phyloP scores from a whole-genome alignment of 2,888 invertebrate species.

The Beris morrisii region DNA sequence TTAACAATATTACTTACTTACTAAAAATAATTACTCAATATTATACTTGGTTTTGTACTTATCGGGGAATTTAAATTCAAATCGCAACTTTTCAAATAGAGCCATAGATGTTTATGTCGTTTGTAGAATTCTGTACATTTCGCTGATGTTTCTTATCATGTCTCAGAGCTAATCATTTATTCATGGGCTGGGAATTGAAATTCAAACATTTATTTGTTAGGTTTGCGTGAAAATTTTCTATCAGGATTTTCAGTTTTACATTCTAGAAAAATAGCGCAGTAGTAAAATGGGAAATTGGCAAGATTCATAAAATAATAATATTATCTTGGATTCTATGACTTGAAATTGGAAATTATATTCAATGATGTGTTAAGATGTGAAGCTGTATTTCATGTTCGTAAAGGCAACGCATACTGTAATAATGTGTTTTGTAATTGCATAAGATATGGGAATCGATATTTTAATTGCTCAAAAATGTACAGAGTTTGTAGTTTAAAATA shows the following conservation, averaged over 20 bases:
- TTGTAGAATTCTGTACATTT: too few relatives aligned
- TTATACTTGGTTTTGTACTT: too few relatives aligned
- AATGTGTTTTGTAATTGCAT: constrained; percentile 1
- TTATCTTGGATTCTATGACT: constrained; percentile 12
- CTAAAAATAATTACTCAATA: too few relatives aligned
- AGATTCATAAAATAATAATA: constrained; percentile 25
- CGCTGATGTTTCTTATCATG: constrained; percentile 16
- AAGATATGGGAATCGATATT: too few relatives aligned
- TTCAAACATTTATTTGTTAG: constrained; percentile 33
- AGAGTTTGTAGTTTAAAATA: too few relatives aligned
- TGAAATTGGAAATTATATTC: constrained; percentile 17
- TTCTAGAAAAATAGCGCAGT: not conserved
- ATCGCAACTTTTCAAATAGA: too few relatives aligned
- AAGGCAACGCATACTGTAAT: not conserved
- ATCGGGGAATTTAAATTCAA: too few relatives aligned
- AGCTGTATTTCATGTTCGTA: not conserved
- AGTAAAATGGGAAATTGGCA: constrained; percentile 24
- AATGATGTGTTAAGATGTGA: constrained; percentile 18
- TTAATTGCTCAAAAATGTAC: too few relatives aligned
- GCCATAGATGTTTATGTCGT: too few relatives aligned
- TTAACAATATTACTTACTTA: too few relatives aligned
- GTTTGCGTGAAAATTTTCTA: constrained; percentile 28
- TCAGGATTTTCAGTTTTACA: constrained; percentile 25
- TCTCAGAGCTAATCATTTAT: constrained; percentile 33
- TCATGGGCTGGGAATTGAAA: constrained; percentile 34